Evolutionary conservation across 53 echinoderm and acorn worm species (phyloP).

Genomic region (Arbacia lixula): DNA sequence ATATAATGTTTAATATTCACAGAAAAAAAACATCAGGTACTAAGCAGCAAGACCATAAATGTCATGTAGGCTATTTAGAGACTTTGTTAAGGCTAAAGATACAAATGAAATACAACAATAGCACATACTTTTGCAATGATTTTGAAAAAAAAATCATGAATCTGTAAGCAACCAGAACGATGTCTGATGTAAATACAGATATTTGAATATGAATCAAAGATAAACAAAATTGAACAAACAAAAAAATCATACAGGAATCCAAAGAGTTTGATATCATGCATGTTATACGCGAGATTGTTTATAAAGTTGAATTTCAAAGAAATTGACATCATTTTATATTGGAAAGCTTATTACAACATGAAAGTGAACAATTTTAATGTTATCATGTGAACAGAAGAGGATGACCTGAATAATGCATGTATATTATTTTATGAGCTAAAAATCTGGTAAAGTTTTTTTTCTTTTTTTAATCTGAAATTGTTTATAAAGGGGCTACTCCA

Average conservation of each 20-base stretch:
- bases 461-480: neutral
- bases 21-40: neutral
- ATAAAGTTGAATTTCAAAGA: slow-evolving; percentile 17
- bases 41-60: neutral
- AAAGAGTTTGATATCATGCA: slow-evolving; percentile 24
- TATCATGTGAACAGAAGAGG: slow-evolving; percentile 14
- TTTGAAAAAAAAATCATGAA: slow-evolving; percentile 11
- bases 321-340: slow-evolving; percentile 13
- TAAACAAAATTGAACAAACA: neutral
- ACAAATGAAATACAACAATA: slow-evolving; percentile 19
- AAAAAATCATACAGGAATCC: slow-evolving; percentile 2
- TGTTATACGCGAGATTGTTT: slow-evolving; percentile 21
- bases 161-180: slow-evolving; percentile 4
- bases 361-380: slow-evolving; percentile 3
- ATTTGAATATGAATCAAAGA: slow-evolving; percentile 15
- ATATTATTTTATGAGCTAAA: slow-evolving; percentile 6
- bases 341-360: slow-evolving; percentile 6
- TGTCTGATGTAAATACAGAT: slow-evolving; percentile 5
- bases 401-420: neutral
- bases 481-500: slow-evolving; percentile 1
- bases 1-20: too few relatives aligned
- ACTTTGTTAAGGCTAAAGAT: slow-evolving; percentile 13
- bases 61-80: neutral
- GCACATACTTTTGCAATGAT: slow-evolving; percentile 14
- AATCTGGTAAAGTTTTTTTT: neutral